Conservation (phyloP, 2,888 invertebrate species). For the Andrena praecox region DNA sequence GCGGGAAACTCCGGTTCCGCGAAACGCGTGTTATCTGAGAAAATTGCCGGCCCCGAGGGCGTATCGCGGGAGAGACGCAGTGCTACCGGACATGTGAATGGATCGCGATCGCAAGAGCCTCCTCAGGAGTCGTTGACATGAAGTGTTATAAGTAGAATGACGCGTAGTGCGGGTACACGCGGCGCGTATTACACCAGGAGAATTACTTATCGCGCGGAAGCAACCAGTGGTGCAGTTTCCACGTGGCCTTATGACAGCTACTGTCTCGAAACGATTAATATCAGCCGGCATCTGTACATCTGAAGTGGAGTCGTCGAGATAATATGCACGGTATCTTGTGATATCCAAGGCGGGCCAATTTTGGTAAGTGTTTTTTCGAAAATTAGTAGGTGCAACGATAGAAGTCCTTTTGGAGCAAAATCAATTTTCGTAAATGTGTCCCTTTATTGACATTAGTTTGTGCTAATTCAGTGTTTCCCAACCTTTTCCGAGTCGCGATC, state of each 20-base stretch:
- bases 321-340: background rate
- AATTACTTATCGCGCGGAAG: slow-evolving; percentile 70
- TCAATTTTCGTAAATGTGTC: too few species aligned
- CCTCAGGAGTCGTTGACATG: slow-evolving; percentile 56
- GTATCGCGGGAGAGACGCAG: slow-evolving; percentile 27
- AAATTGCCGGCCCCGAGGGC: slow-evolving; percentile 23
- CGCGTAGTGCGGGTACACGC: slow-evolving; percentile 37
- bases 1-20: slow-evolving; percentile 28
- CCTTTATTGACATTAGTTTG: too few species aligned
- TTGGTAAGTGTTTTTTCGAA: background rate
- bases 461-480: too few species aligned
- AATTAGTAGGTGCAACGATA: background rate
- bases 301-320: background rate
- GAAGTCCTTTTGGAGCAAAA: background rate
- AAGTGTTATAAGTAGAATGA: slow-evolving; percentile 55
- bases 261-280: slow-evolving; percentile 51
- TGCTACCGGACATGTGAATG: slow-evolving; percentile 24
- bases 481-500: too few species aligned
- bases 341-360: background rate
- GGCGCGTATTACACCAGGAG: slow-evolving; percentile 55
- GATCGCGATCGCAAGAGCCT: slow-evolving; percentile 48
- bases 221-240: slow-evolving; percentile 70
- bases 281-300: slow-evolving; percentile 17
- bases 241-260: slow-evolving; percentile 59
- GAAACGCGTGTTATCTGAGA: slow-evolving; percentile 50